These are phyloP conservation scores for Phainopepla nitens DNA, from an alignment of 2,113 vertebrate species.

Conservation along the genomic window DNA sequence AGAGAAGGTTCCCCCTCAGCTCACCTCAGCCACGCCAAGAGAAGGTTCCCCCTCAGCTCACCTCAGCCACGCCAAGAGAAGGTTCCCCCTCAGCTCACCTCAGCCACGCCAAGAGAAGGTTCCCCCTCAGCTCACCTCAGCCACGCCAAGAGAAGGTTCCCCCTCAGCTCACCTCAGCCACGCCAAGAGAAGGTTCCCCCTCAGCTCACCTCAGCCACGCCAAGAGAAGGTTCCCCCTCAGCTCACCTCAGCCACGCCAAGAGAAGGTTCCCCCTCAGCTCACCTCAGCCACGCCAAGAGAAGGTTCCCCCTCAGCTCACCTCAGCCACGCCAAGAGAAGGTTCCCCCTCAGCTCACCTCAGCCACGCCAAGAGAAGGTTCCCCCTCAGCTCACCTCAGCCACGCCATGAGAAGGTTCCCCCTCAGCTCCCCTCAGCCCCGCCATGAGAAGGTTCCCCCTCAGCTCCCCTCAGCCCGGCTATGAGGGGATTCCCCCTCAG, in stretches of 20 bases:
- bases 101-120: no score
- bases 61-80: background rate
- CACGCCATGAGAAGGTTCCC: no score
- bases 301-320: background rate
- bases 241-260: background rate
- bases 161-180: background rate
- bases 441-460: no score
- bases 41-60: background rate
- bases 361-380: no score
- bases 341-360: background rate
- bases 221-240: no score
- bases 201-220: background rate
- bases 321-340: background rate
- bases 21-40: background rate
- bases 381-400: background rate
- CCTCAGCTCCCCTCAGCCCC: background rate
- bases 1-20: background rate
- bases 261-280: background rate
- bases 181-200: no score
- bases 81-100: background rate
- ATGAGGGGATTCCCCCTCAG: no score
- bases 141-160: no score
- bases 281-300: background rate
- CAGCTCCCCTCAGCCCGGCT: background rate
- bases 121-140: background rate